A percentile compares a stretch with the other conserved stretches of the same genome.
Conservation (phyloP, 2,888 invertebrate species). For the Idaea straminata region DNA sequence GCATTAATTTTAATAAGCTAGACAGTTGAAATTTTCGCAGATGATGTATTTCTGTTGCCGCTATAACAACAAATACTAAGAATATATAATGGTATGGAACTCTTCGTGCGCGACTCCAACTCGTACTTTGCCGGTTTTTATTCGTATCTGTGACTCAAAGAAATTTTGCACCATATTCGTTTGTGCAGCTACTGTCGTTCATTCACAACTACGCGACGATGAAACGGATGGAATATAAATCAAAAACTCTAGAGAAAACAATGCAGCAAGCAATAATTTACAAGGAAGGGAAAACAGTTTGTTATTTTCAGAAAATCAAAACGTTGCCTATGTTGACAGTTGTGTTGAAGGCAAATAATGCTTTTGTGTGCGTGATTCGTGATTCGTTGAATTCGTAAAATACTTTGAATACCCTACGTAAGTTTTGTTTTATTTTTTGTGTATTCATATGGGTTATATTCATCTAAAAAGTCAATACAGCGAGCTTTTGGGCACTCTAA, state of each 20-base stretch:
- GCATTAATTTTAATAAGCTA: too few relatives aligned
- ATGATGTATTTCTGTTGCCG: too few relatives aligned
- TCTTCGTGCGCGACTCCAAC: too few relatives aligned
- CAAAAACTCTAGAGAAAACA: conserved; percentile 34
- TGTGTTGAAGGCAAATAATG: conserved; percentile 30
- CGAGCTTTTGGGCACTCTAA: too few relatives aligned
- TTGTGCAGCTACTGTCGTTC: conserved; percentile 19
- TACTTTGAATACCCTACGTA: neutral
- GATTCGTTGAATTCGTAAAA: neutral
- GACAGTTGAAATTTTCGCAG: too few relatives aligned
- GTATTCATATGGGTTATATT: conserved; percentile 15
- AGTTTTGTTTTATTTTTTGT: neutral
- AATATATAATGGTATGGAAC: too few relatives aligned
- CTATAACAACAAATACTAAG: too few relatives aligned
- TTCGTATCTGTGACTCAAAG: conserved; percentile 34
- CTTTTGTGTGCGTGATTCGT: conserved; percentile 8
- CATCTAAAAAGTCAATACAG: conserved; percentile 5
- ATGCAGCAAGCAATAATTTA: conserved; percentile 35
- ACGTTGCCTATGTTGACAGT: conserved; percentile 30
- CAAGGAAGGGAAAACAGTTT: conserved; percentile 25
- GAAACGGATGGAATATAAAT: conserved; percentile 30
- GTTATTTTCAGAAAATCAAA: conserved; percentile 36
- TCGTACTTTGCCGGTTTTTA: conserved; percentile 20
- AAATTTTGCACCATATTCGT: conserved; percentile 31
- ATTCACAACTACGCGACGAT: neutral